A percentile compares a stretch with the other conserved stretches of the same genome.
Conservation (phyloP, 1,140 invertebrate species). For the Camponotus vicinus region DNA sequence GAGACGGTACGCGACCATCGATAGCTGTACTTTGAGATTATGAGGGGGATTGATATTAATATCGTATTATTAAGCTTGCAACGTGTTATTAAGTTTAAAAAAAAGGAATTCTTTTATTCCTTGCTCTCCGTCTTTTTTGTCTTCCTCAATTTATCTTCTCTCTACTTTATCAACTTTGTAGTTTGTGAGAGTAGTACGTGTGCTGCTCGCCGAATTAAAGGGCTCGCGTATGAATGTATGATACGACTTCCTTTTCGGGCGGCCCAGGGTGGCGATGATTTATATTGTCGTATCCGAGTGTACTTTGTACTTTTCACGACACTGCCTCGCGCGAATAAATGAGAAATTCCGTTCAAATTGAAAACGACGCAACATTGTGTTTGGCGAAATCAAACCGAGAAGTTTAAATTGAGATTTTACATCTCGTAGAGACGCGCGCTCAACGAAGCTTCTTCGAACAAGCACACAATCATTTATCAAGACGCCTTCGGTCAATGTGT, state of each 20-base stretch:
- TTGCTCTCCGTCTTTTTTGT: neutral
- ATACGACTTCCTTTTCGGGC: slow-evolving; percentile 38
- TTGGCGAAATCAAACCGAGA: slow-evolving; percentile 31
- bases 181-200: slow-evolving; percentile 5
- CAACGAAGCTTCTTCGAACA: slow-evolving; percentile 1
- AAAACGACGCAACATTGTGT: neutral
- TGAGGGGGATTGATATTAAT: neutral
- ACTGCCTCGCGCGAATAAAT: slow-evolving; percentile 15
- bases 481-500: neutral
- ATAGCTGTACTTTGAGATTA: neutral
- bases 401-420: slow-evolving; percentile 46
- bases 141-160: neutral
- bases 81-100: neutral
- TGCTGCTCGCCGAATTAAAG: slow-evolving; percentile 66
- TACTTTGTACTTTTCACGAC: slow-evolving; percentile 49
- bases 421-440: neutral
- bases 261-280: slow-evolving; percentile 34
- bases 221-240: slow-evolving; percentile 19
- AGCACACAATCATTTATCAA: neutral
- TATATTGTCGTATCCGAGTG: slow-evolving; percentile 30
- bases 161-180: slow-evolving; percentile 10
- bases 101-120: neutral
- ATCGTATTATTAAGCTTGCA: neutral
- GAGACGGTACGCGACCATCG: neutral
- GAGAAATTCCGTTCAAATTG: slow-evolving; percentile 45